phyloP scores from a whole-genome alignment of 1,140 invertebrate species.

The Cotesia vestalis region DNA sequence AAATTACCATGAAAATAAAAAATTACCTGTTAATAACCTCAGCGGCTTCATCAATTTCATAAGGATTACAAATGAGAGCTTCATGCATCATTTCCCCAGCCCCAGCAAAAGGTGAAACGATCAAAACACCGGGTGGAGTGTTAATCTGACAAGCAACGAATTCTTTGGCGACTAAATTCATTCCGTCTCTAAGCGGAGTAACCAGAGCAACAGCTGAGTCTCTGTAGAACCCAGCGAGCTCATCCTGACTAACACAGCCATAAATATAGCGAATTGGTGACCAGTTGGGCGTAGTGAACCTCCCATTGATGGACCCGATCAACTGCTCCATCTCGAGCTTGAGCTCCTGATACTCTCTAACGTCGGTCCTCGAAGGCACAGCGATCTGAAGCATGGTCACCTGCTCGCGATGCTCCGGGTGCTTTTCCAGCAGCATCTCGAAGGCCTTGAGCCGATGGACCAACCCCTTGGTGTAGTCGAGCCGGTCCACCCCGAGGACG shows the following conservation, averaged over 20 bases:
- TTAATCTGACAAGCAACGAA: slow-evolving; percentile 93
- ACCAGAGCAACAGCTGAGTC: slow-evolving; percentile 87
- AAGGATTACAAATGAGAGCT: slow-evolving; percentile 88
- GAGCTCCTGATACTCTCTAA: slow-evolving; percentile 89
- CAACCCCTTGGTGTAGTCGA: slow-evolving; percentile 92
- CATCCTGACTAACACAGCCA: slow-evolving; percentile 85
- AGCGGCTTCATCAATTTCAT: slow-evolving; percentile 86
- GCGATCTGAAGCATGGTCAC: slow-evolving; percentile 83
- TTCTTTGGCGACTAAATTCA: slow-evolving; percentile 94
- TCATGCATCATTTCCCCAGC: slow-evolving; percentile 93
- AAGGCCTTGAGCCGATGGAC: slow-evolving; percentile 86
- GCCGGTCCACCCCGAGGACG: slow-evolving; percentile 84
- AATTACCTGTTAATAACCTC: slow-evolving; percentile 82
- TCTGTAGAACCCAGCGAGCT: slow-evolving; percentile 84
- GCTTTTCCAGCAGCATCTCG: slow-evolving; percentile 82
- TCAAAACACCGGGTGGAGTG: slow-evolving; percentile 84
- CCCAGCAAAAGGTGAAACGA: slow-evolving; percentile 90
- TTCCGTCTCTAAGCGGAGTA: slow-evolving; percentile 87
- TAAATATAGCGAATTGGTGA: slow-evolving; percentile 92
- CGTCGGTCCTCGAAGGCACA: slow-evolving; percentile 88
- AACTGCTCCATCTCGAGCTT: slow-evolving; percentile 92
- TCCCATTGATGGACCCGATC: slow-evolving; percentile 86
- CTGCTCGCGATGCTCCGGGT: slow-evolving; percentile 87
- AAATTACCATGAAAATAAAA: slow-evolving; percentile 5
- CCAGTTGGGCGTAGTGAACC: slow-evolving; percentile 89